Percentiles rank a stretch among this genome's conserved stretches.
phyloP scores from a whole-genome alignment of 2,797 vertebrate species.

The Tokudaia muenninki region DNA sequence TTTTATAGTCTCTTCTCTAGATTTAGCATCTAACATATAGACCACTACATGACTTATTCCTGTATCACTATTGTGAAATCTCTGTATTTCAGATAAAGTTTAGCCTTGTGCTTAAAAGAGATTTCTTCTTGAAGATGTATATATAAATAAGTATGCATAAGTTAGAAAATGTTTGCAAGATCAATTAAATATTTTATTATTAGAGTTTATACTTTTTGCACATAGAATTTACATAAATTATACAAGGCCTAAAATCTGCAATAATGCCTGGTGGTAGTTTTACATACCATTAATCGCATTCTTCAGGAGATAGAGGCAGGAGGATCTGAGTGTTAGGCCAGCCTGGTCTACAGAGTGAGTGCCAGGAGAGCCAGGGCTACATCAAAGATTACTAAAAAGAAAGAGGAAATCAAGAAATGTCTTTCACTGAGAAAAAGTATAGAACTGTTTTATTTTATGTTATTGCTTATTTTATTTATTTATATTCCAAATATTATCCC shows the following conservation, averaged over 20 bases:
- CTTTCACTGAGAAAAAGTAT: neutral
- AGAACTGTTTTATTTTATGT: neutral
- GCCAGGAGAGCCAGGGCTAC: neutral
- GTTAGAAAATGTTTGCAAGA: neutral
- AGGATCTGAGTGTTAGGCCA: neutral
- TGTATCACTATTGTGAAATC: neutral
- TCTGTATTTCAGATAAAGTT: neutral
- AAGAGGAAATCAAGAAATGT: neutral
- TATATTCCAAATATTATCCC: neutral
- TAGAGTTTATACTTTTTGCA: neutral
- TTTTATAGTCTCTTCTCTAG: neutral
- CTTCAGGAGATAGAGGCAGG: neutral
- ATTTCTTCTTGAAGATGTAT: neutral
- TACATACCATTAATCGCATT: neutral
- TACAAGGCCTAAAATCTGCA: neutral
- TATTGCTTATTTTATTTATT: neutral
- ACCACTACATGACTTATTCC: neutral
- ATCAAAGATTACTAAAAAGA: neutral
- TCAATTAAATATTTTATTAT: neutral
- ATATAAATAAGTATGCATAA: neutral
- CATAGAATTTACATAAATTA: neutral
- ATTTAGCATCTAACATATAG: neutral
- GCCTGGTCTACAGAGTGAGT: neutral
- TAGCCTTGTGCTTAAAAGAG: neutral
- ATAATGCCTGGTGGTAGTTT: neutral